phyloP scores from a whole-genome alignment of 2,797 vertebrate genomes.

The Phrynocephalus forsythii region DNA sequence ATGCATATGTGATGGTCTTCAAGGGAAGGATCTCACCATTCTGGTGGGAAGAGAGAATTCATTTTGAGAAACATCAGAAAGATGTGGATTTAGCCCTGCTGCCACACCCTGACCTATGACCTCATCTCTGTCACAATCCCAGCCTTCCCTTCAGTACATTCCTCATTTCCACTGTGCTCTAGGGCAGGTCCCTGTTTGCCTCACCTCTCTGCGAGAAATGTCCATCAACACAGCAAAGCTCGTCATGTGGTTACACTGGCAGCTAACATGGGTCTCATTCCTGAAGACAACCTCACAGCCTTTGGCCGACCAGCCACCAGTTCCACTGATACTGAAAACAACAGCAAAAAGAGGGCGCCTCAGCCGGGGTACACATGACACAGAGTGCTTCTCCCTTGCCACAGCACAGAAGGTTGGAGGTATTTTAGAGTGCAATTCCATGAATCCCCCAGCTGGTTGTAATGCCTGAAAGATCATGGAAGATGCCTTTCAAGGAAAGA shows the following conservation, averaged over 20 bases:
- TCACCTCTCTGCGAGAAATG: conserved; percentile 91
- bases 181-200: not conserved
- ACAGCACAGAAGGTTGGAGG: no score
- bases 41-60: conserved; percentile 68
- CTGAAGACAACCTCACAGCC: conserved; percentile 93
- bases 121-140: not conserved
- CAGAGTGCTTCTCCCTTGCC: not conserved
- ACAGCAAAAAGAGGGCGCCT: not conserved
- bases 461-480: no score
- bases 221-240: conserved; percentile 98
- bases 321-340: conserved; percentile 76
- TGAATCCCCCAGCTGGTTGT: no score
- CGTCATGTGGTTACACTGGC: conserved; percentile 96
- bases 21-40: conserved; percentile 94
- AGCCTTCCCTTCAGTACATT: not conserved
- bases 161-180: not conserved
- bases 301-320: conserved; percentile 91
- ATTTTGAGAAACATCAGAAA: not conserved
- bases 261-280: conserved; percentile 93
- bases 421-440: no score
- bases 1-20: conserved; percentile 88
- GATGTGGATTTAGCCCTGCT: not conserved
- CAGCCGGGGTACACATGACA: not conserved
- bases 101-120: not conserved
- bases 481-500: no score